Evolutionary conservation across 2,888 invertebrate genomes (phyloP), one percentile per base, ranked within the genome.

Genomic region (Leuctra nigra): DNA sequence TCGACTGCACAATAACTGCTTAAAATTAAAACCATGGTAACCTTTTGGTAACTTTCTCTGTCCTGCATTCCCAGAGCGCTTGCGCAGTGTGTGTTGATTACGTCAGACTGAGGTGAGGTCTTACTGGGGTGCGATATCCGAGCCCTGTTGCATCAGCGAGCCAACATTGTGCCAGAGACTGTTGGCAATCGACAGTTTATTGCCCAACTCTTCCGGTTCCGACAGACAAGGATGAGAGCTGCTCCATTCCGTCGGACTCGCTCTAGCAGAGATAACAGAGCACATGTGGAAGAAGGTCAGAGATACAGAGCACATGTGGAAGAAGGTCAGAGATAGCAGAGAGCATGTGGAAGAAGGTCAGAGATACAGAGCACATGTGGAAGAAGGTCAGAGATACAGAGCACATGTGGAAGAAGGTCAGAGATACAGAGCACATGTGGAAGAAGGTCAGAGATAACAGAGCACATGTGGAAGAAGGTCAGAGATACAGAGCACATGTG

Each of bases 111-210:
- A 7, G 11, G 29, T 11, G 29, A 29, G 29, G 29, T 29, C 68
- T 69, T 69, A 74, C 73, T 70, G 71, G 22, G 78, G 78, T 11
- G 75, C 73, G 60, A 78, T 72, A 64, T 78, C 78, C 60, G 74
- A 76, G 53, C 78, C 78, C 60, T 78, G 78, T 63, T 77, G 77
- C 69, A 78, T 72, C 65, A 78, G 70, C n/a, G 76, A 76, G 50
- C 75, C 73, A 46, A 77, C 74, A 54, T 77, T 76, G 67, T 80
- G 81, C 82, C 82, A 82, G 62, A 81, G 73, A 63, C 75, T 75
- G 68, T 80, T 79, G 52, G 73, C 70, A 61, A 79, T 66, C 14
- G 74, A 75, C 70, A 79, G 68, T 48, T 69, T 74, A 67, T 79
- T 80, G 68, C 80, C 78, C 54, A 80, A 72, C 23, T 73, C 73